Evolutionary conservation across 2,113 vertebrate genomes (phyloP).

Genomic region (Pomatorhinus ruficollis): DNA sequence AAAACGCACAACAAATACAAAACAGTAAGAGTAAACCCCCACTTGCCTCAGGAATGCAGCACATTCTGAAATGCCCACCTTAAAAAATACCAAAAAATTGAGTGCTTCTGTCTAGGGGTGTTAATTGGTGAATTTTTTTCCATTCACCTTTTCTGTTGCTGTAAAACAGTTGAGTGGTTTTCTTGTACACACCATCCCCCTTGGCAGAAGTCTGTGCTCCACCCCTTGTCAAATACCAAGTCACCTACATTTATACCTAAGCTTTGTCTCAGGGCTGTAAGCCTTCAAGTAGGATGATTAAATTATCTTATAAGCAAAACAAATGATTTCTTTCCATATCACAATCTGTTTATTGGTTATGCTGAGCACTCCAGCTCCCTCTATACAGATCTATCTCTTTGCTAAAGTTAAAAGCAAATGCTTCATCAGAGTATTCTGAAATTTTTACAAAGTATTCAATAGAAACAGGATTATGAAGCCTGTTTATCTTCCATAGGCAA

Average conservation of each 20-base stretch:
- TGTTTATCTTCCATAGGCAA: neutral
- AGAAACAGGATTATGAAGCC: neutral
- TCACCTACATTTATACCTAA: neutral
- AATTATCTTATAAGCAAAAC: neutral
- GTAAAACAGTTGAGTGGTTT: neutral
- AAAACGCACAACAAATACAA: neutral
- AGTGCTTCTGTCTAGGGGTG: neutral
- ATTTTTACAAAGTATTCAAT: neutral
- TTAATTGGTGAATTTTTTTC: neutral
- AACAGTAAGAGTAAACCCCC: neutral
- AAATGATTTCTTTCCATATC: neutral
- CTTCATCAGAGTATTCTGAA: neutral
- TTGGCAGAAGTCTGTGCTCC: neutral
- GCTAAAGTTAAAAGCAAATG: neutral
- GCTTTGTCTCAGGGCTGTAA: neutral
- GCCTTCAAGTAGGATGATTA: neutral
- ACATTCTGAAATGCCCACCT: neutral
- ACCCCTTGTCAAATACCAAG: neutral
- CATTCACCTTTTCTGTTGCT: neutral
- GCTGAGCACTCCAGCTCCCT: neutral
- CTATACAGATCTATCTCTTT: neutral
- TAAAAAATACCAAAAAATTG: neutral
- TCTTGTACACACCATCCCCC: neutral
- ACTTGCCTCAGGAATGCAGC: neutral
- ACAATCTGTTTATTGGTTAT: neutral